Conservation (phyloP, 2,888 invertebrate species). For the Didymodactylos carnosus region DNA sequence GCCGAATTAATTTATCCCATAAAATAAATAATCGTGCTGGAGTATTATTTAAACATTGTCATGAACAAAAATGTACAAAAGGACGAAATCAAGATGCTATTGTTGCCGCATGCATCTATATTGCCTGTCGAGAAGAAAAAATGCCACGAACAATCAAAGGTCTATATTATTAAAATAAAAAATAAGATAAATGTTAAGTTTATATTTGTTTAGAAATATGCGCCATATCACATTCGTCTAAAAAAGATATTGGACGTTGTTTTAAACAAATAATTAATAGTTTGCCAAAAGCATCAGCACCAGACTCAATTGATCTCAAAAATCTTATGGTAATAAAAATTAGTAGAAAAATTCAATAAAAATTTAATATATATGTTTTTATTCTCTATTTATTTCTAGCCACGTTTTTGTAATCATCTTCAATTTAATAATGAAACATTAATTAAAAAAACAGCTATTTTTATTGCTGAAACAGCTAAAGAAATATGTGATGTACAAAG, state of each 20-base stretch:
- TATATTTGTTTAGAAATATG: no score
- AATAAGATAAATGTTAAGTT: background rate
- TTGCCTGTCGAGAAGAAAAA: constrained; percentile 91
- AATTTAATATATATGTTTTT: no score
- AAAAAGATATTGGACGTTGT: constrained; percentile 93
- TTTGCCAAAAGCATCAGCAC: background rate
- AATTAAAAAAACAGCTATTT: constrained; percentile 56
- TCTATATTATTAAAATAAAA: background rate
- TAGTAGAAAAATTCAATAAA: constrained; percentile 82
- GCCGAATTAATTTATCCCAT: background rate
- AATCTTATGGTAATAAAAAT: background rate
- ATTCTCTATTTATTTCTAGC: background rate
- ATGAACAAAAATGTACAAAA: constrained; percentile 12
- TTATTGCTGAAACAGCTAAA: constrained; percentile 84
- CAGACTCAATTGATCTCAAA: background rate
- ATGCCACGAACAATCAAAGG: constrained; percentile 94
- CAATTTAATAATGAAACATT: constrained; percentile 28
- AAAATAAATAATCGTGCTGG: background rate
- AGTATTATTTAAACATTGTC: background rate
- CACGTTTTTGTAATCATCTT: constrained; percentile 10
- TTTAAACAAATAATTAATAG: constrained; percentile 1
- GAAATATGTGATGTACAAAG: constrained; percentile 87
- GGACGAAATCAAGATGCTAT: constrained; percentile 92
- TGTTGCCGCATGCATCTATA: constrained; percentile 91
- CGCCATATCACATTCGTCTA: constrained; percentile 41